Base-by-base conservation (phyloP, 2,113 vertebrate genomes). In the Ctenodactylus gundi region DNA sequence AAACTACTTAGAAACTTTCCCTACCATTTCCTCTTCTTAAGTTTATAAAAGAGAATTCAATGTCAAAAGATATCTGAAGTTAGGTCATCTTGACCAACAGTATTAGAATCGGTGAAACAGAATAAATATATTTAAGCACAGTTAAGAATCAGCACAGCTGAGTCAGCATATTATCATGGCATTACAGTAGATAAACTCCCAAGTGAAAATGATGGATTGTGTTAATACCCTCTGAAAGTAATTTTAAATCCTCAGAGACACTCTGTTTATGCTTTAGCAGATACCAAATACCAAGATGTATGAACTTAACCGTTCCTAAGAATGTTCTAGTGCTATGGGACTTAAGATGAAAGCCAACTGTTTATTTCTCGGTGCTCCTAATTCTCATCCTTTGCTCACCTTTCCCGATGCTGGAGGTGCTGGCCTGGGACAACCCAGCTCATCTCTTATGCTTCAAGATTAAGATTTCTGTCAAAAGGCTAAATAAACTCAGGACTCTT, bases 161-260 rank as follows among this genome's bases (percentile, higher is more conserved):
- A 96, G 36, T 94, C 62, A 93, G 95, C 81, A 92, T 25, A 68
- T 85, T 88, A 44, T 75, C 81, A 64, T 17, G 57, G 18, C 31
- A 51, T 75, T 93, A 78, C 0, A 68, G 51, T n/a, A 65, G 73
- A 49, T 83, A 96, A 88, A 92, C 75, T 95, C 14, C 31, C 64
- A 85, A 85, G 34, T 93, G 73, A 93, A 77, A 85, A 90, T 95
- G 94, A 96, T 96, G 85, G 90, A 93, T 90, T 90, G 62, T 90
- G 77, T 80, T 96, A 95, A 95, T 95, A 85, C 39, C 4, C 44
- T 88, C 93, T 88, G 64, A 85, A 93, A 88, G 85, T 93, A 93
- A 94, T 88, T 96, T 95, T 90, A 90, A 94, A 89, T 85, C 53
- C 60, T 68, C 39, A 88, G 73, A 97, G 77, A 46, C 44, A n/a